Base-by-base conservation (phyloP, 1,140 invertebrate species). In the Leptopilina boulardi region DNA sequence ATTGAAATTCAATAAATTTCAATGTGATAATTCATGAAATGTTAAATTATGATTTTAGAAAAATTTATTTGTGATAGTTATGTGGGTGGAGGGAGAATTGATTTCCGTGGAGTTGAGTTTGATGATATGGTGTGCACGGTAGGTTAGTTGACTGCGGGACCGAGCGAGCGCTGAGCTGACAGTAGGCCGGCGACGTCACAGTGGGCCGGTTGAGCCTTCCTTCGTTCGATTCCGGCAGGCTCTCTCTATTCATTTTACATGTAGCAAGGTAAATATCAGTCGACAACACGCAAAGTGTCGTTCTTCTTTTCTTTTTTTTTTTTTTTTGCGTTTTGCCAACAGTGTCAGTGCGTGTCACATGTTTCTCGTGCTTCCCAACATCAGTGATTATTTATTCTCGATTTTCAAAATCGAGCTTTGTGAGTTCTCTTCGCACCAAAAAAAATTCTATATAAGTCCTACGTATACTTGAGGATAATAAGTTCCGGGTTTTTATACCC, bases 181-280 rank as follows among this genome's bases (percentile, higher is more conserved):
- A 91, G 91, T 91, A 91, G 91, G 90, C 90, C 91, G 91, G 89
- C 91, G 91, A 91, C 91, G 91, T 91, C 91, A 91, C 89, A 90
- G 89, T 89, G 89, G 91, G 91, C 90, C 90, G 91, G 91, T 91
- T 90, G 89, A 89, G 88, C 89, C 89, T 90, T 89, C 87, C 88
- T 90, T 89, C 89, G 89, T 91, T 90, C 89, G 88, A 89, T 89
- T 89, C 87, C 85, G 89, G 88, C 90, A 89, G 89, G 89, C 89
- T 89, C 88, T 87, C 86, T 89, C n/a, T 38, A 91, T 89, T 91
- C 91, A 87, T 90, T 91, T 91, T 91, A 91, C 90, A 91, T 92
- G 91, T 91, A 91, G 91, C 90, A 91, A 92, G 91, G 91, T 92
- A 91, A 92, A 89, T 87, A 89, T 89, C 86, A 78, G 10, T 70